These are phyloP conservation scores for Orientallactaga sibirica DNA, from an alignment of 2,797 vertebrate species.

Conservation along the genomic window DNA sequence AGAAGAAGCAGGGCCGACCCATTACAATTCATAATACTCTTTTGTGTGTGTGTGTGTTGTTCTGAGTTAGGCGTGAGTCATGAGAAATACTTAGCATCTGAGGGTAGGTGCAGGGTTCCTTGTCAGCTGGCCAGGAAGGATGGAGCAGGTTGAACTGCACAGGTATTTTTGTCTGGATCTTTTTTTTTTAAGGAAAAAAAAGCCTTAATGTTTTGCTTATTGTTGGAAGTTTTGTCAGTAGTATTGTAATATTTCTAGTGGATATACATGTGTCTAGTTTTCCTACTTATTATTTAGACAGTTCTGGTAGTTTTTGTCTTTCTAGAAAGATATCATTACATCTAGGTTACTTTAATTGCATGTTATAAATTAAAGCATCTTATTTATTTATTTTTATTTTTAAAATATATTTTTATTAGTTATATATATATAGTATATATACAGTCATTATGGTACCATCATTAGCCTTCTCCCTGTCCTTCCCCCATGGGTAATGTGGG, in stretches of 20 bases:
- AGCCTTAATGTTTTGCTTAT: no score
- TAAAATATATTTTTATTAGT: neutral
- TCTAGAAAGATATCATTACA: neutral
- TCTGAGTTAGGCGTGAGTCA: neutral
- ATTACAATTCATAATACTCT: neutral
- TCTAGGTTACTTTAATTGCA: neutral
- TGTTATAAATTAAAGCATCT: no score
- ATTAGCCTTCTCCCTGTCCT: no score
- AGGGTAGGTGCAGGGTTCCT: no score
- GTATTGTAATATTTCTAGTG: neutral
- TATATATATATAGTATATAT: no score
- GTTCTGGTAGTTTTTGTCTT: neutral
- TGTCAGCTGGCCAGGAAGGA: neutral
- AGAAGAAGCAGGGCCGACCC: neutral
- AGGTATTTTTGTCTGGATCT: neutral
- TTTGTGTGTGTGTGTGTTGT: neutral
- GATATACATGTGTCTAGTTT: neutral
- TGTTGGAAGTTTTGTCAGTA: no score
- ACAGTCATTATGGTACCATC: no score
- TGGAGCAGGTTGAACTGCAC: neutral
- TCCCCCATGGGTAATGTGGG: no score
- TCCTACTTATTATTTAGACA: conserved; percentile 14
- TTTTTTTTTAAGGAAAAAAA: no score
- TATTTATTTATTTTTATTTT: neutral
- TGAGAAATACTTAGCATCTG: neutral